These are phyloP conservation scores for Aphodius sticticus DNA, from an alignment of 2,888 invertebrate species.

Conservation along the genomic window DNA sequence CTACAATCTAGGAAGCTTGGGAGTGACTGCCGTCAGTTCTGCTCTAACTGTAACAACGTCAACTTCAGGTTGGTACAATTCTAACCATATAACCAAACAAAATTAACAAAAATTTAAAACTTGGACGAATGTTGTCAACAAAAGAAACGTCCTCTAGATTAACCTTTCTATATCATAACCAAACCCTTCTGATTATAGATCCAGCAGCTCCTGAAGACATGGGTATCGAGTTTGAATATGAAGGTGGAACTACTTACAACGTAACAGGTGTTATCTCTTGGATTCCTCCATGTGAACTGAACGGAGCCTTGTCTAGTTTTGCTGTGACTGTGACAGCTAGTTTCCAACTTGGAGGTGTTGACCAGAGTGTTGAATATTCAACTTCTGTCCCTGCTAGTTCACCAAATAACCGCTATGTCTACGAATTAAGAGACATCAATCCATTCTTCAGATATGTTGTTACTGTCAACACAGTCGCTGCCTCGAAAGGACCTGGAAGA, in stretches of 20 bases:
- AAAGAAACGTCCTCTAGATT: no score
- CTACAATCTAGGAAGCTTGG: conserved; percentile 29
- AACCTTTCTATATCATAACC: no score
- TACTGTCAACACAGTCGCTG: conserved; percentile 29
- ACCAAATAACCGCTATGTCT: conserved; percentile 12
- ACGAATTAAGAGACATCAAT: conserved; percentile 27
- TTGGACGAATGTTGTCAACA: no score
- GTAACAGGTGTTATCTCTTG: conserved; percentile 23
- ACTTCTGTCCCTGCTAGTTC: background rate
- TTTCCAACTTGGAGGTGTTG: conserved; percentile 20
- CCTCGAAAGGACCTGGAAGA: conserved; percentile 11
- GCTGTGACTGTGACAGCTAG: conserved; percentile 24
- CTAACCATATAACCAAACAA: background rate
- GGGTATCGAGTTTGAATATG: background rate
- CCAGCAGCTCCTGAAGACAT: conserved; percentile 27
- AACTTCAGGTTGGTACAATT: conserved; percentile 25
- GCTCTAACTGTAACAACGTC: conserved; percentile 9
- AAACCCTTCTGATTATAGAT: no score
- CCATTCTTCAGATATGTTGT: conserved; percentile 32
- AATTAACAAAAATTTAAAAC: no score
- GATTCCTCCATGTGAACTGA: conserved; percentile 27
- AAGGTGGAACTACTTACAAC: conserved; percentile 11
- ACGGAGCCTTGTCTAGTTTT: conserved; percentile 27
- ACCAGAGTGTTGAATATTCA: conserved; percentile 17
- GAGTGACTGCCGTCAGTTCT: conserved; percentile 11